Evolutionary conservation across 2,113 vertebrate genomes (phyloP).

Genomic region (Rhea americana): DNA sequence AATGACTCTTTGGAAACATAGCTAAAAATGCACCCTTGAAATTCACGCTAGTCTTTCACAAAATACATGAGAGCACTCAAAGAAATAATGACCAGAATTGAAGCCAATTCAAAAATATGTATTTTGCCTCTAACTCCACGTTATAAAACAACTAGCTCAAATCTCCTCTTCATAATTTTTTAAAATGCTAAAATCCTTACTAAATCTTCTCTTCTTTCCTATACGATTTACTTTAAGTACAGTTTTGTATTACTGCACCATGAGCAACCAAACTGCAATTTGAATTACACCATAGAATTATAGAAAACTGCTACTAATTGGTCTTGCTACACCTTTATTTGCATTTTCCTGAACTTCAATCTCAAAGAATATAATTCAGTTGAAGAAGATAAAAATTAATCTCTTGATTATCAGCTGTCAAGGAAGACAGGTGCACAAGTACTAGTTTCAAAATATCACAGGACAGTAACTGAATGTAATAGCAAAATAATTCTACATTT

Average conservation of each 20-base stretch:
- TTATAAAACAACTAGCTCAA: not conserved
- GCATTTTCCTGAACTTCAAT: constrained; percentile 28
- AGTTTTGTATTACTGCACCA: not conserved
- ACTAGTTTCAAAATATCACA: not conserved
- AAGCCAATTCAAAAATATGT: not conserved
- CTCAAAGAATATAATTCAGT: not conserved
- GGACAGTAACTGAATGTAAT: not conserved
- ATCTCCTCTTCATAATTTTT: not conserved
- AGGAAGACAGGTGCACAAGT: constrained; percentile 10
- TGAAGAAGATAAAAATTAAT: constrained; percentile 15
- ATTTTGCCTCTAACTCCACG: not conserved
- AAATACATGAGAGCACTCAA: not conserved
- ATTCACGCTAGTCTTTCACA: not conserved
- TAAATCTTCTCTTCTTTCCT: not conserved
- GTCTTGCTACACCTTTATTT: not conserved
- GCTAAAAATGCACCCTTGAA: not conserved
- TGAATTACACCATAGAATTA: not conserved
- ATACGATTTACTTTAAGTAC: not conserved
- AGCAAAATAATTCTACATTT: not conserved
- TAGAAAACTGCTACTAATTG: not conserved
- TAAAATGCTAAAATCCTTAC: not conserved
- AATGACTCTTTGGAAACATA: not conserved
- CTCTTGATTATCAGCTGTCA: constrained; percentile 32
- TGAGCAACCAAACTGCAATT: not conserved
- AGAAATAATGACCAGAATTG: not conserved